These are phyloP conservation scores for Pocillopora meandrina DNA, from an alignment of 92 coral and sea anemone species.

Conservation along the genomic window DNA sequence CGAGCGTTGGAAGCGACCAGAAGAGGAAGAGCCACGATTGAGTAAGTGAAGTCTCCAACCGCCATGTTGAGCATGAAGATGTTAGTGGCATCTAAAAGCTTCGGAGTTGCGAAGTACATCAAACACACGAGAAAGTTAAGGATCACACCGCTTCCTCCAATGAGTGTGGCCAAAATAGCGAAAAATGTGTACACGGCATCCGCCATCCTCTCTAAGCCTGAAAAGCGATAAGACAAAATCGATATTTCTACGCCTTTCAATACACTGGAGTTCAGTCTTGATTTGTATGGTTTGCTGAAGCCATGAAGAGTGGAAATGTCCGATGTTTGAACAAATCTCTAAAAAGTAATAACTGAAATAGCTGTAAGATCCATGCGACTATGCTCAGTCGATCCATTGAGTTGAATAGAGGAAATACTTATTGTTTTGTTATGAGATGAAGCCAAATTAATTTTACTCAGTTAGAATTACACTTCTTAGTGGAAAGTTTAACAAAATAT, in stretches of 20 bases:
- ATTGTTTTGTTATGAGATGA: too few species aligned
- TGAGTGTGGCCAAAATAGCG: background rate
- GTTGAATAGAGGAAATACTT: too few species aligned
- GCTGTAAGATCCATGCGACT: too few species aligned
- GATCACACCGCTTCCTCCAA: constrained; percentile 23
- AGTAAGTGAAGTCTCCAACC: constrained; percentile 20
- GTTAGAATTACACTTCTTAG: too few species aligned
- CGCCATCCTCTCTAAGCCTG: constrained; percentile 13
- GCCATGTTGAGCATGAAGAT: constrained; percentile 40
- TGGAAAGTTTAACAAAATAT: too few species aligned
- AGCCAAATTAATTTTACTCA: too few species aligned
- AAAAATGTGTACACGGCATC: background rate
- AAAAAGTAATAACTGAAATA: too few species aligned
- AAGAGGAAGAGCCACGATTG: constrained; percentile 11
- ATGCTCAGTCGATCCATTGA: too few species aligned
- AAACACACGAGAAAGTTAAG: constrained; percentile 35
- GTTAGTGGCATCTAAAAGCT: constrained; percentile 34
- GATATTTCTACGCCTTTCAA: background rate
- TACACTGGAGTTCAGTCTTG: too few species aligned
- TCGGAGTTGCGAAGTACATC: constrained; percentile 1
- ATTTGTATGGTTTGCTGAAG: too few species aligned
- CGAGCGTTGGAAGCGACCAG: constrained; percentile 10
- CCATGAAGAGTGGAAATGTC: too few species aligned
- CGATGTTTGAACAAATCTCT: too few species aligned
- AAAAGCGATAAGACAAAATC: background rate